phyloP scores from a whole-genome alignment of 2,113 vertebrate species.

The Pica pica region DNA sequence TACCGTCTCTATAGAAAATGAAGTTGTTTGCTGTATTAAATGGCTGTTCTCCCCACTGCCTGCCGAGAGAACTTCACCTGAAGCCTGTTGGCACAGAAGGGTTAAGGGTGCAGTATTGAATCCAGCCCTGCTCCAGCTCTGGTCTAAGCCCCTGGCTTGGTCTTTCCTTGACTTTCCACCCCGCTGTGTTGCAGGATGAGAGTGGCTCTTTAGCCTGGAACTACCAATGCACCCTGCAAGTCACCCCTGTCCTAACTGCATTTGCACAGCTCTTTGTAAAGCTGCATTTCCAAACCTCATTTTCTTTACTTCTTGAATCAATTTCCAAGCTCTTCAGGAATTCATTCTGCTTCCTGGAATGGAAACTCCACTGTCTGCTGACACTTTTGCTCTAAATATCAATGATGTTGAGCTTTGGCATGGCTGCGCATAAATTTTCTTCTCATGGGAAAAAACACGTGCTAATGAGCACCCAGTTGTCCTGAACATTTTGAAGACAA shows the following conservation, averaged over 20 bases:
- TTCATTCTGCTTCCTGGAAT: background rate
- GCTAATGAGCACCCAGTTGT: slow-evolving; percentile 28
- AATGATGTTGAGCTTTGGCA: background rate
- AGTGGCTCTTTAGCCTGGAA: background rate
- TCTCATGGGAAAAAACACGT: background rate
- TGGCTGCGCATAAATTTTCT: background rate
- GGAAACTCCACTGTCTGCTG: background rate
- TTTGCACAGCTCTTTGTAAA: background rate
- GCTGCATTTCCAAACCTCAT: background rate
- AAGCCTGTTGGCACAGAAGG: background rate
- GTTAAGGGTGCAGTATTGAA: background rate
- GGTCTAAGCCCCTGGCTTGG: background rate
- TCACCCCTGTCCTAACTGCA: background rate
- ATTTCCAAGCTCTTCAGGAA: background rate
- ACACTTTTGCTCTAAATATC: background rate
- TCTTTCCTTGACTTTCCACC: background rate
- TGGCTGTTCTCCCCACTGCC: background rate
- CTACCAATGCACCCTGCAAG: background rate
- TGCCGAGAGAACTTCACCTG: background rate
- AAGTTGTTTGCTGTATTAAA: background rate
- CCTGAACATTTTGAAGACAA: background rate
- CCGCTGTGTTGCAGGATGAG: fast-evolving
- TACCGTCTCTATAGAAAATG: background rate
- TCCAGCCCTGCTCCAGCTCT: background rate
- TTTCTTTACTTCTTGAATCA: background rate